Conservation (phyloP, 2,113 vertebrate species). For the Vulpes vulpes region DNA sequence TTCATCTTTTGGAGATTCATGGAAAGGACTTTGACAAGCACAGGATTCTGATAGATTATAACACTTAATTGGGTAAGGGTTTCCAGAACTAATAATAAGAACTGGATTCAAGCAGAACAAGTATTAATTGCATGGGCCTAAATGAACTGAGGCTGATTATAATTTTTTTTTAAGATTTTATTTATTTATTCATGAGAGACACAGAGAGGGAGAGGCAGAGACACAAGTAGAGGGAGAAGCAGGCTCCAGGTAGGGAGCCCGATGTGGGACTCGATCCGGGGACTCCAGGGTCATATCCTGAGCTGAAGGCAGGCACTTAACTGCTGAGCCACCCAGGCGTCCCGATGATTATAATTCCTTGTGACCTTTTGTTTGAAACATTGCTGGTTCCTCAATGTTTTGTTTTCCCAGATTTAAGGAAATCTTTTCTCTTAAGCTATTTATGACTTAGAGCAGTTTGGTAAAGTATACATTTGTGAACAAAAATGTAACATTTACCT, state of each 20-base stretch:
- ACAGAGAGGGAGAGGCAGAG: too few relatives aligned
- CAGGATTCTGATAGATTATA: background rate
- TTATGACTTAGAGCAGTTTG: background rate
- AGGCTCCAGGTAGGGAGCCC: too few relatives aligned
- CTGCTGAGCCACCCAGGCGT: too few relatives aligned
- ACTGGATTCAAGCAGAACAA: background rate
- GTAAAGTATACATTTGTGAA: background rate
- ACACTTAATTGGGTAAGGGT: background rate
- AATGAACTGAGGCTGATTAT: background rate
- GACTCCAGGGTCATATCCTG: too few relatives aligned
- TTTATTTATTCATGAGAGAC: too few relatives aligned
- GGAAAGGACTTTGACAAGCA: background rate
- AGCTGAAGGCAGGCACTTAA: too few relatives aligned
- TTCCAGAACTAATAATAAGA: background rate
- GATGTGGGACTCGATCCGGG: too few relatives aligned
- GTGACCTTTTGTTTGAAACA: background rate
- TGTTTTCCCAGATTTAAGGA: background rate
- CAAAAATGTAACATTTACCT: background rate
- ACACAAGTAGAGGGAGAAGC: too few relatives aligned
- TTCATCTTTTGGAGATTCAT: background rate
- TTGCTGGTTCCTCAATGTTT: background rate
- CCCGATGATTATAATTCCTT: background rate
- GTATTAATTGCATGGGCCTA: background rate
- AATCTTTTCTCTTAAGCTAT: background rate
- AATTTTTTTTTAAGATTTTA: background rate